Evolutionary conservation across 1,140 invertebrate species (phyloP), one percentile per base, ranked within the genome.

Genomic region (Zophobas atratus): DNA sequence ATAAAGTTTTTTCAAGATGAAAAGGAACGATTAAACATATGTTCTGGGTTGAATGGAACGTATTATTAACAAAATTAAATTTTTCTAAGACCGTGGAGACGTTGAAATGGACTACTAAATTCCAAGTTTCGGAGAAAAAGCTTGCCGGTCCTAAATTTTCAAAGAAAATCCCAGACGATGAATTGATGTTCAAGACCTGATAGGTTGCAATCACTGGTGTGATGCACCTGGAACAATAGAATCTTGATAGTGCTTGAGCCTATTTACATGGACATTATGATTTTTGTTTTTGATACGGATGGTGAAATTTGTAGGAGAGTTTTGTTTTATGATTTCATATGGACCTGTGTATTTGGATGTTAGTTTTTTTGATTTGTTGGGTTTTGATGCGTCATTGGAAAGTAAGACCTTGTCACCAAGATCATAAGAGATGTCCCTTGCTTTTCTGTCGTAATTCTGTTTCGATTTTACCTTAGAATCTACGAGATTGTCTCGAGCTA

Each of bases 281-380:
- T 53, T 53, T 53, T 53, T 53, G 20, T 20, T 53, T 53, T 53
- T 53, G 5, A 53, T 53, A 6, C 49, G 34, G 51, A 75, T 63
- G 55, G 46, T 75, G 33, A 36, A 5, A 35, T 56, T 75, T 5
- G 43, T 53, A 8, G 72, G 49, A 2, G 72, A 46, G 6, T 71
- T 75, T 72, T 8, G 43, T 70, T 76, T 48, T 5, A 75, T 60
- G 2, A 75, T 70, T 60, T 75, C 51, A 70, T 75, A 75, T 38
- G 72, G 72, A 33, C 72, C 72, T 35, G 34, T 75, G 33, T 75
- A 75, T 60, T 75, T 75, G 32, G 48, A 53, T 33, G 49, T 41
- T 71, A 71, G 46, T 71, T 71, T 71, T 49, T 43, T 51, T n/a
- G 70, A 71, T 71, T 8, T 6, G 46, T 46, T 53, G 2, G 49